phyloP scores from a whole-genome alignment of 2,888 invertebrate genomes.

The Holacanthella duospinosa region DNA sequence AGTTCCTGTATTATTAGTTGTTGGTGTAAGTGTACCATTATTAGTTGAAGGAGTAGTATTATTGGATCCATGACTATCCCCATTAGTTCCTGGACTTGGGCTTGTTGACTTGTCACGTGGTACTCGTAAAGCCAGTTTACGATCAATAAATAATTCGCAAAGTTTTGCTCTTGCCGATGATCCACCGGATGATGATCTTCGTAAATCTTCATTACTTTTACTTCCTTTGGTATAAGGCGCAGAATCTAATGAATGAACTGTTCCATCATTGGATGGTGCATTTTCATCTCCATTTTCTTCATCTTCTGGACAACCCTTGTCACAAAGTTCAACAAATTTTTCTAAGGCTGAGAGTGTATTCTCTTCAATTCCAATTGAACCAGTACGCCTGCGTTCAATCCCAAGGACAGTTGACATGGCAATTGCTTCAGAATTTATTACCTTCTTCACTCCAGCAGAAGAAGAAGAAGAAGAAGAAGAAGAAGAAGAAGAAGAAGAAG shows the following conservation, averaged over 20 bases:
- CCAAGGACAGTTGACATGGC: conserved; percentile 15
- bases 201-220: conserved; percentile 14
- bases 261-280: not conserved
- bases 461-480: too few relatives aligned
- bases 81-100: conserved; percentile 26
- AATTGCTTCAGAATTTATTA: too few relatives aligned
- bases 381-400: conserved; percentile 26
- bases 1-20: not conserved
- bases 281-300: conserved; percentile 15
- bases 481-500: too few relatives aligned
- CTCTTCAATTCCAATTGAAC: conserved; percentile 35
- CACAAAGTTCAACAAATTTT: conserved; percentile 34
- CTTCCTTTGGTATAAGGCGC: conserved; percentile 13
- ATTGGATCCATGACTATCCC: conserved; percentile 17
- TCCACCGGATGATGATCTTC: not conserved
- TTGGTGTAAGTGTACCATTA: conserved; percentile 2
- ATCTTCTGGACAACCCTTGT: conserved; percentile 28
- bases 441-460: too few relatives aligned
- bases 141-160: conserved; percentile 34
- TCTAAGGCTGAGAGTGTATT: conserved; percentile 31
- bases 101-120: conserved; percentile 12
- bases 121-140: conserved; percentile 14
- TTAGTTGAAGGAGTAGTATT: not conserved
- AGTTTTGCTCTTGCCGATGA: conserved; percentile 17
- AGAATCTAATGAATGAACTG: not conserved